Conservation (phyloP, 2,797 vertebrate species). For the Schizopygopsis malacanthus region DNA sequence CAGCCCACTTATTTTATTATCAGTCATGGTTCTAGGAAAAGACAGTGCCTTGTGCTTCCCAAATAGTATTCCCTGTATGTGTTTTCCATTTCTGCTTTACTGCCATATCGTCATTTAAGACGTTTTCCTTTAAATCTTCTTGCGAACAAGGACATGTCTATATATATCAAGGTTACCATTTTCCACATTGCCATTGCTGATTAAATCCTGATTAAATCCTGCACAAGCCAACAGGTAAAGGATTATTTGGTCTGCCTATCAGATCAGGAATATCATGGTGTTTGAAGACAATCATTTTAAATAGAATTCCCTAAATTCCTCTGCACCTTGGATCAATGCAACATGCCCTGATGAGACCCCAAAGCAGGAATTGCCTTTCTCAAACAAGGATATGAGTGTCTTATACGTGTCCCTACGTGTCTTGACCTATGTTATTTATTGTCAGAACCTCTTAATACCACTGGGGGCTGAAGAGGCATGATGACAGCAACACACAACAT, state of each 20-base stretch:
- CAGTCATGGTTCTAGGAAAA: background rate
- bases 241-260: background rate
- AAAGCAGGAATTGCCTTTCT: slow-evolving; percentile 45
- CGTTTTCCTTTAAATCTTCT: background rate
- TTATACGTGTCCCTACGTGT: slow-evolving; percentile 63
- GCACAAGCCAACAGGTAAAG: background rate
- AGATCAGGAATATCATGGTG: slow-evolving; percentile 29
- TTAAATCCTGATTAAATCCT: background rate
- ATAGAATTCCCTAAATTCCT: slow-evolving; percentile 62
- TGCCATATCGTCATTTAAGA: background rate
- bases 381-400: slow-evolving; percentile 43
- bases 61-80: background rate
- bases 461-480: slow-evolving; percentile 11
- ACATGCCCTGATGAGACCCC: slow-evolving; percentile 34
- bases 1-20: slow-evolving; percentile 5
- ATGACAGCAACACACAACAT: slow-evolving; percentile 7
- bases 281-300: slow-evolving; percentile 48
- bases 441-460: background rate
- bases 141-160: background rate
- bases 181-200: background rate
- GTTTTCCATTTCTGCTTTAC: background rate
- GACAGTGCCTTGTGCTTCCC: background rate
- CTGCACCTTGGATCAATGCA: slow-evolving; percentile 29
- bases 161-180: background rate
- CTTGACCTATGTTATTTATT: slow-evolving; percentile 34